phyloP scores from a whole-genome alignment of 1,140 invertebrate species.

The Nasonia giraulti region DNA sequence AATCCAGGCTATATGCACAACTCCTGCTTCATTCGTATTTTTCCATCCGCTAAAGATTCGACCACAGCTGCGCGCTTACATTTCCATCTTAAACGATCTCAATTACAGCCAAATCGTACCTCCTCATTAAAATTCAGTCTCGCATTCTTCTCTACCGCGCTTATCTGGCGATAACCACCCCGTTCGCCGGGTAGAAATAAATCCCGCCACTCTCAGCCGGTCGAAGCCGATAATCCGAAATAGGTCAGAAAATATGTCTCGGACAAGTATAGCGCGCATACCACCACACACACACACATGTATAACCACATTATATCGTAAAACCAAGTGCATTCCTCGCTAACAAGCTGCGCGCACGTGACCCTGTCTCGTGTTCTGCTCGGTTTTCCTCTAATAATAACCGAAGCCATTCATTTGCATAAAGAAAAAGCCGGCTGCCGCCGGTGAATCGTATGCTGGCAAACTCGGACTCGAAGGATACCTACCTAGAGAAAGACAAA shows the following conservation, averaged over 20 bases:
- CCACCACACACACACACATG: not conserved
- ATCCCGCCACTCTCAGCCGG: not conserved
- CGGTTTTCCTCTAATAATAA: conserved; percentile 18
- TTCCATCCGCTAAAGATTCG: too few relatives aligned
- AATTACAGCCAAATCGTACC: too few relatives aligned
- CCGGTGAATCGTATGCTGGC: not conserved
- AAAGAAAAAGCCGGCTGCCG: not conserved
- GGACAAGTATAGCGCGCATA: not conserved
- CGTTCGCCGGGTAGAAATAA: not conserved
- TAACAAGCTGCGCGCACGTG: conserved; percentile 15
- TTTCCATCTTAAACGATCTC: too few relatives aligned
- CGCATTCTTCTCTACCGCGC: not conserved
- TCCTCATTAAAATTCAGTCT: not conserved
- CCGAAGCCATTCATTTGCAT: conserved; percentile 25
- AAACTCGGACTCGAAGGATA: not conserved
- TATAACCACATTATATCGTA: conserved; percentile 7
- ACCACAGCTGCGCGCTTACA: too few relatives aligned
- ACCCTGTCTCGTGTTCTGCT: not conserved
- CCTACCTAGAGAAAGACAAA: not conserved
- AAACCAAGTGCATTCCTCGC: conserved; percentile 20
- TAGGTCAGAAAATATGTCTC: conserved; percentile 8
- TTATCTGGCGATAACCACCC: not conserved
- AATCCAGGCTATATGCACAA: too few relatives aligned
- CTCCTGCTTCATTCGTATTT: too few relatives aligned
- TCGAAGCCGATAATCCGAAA: not conserved